Evolutionary conservation across 1,140 invertebrate species (phyloP), one percentile per base, ranked within the genome.

Genomic region (Mamestra configurata): DNA sequence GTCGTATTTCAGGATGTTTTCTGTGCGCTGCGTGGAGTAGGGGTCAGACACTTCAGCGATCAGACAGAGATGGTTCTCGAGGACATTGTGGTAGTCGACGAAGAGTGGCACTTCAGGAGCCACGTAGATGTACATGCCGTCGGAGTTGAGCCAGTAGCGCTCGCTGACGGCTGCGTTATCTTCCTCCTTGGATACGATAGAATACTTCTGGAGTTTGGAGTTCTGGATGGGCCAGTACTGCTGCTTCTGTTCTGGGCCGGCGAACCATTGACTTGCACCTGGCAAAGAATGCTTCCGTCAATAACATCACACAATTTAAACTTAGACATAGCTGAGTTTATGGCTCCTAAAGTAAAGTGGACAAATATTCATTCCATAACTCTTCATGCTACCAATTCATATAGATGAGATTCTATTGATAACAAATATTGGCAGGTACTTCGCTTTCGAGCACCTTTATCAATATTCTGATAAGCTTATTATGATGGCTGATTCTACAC

Each of bases 91-190:
- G 84, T 97, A 97, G 86, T 97, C 97, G 0, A 98, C 94, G 85
- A 98, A 98, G 0, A 98, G 92, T 0, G 97, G 97, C 0, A 96
- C 96, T 57, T 95, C 95, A 10, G 96, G 95, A 59, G 97, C 95
- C 0, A 97, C 96, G 83, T 95, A 96, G 13, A 98, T 91, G 78
- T 96, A 97, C 79, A 96, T 93, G 1, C 98, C 98, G 37, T 95
- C 95, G n/a, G 97, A 97, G 55, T 96, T 97, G 1, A 98, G 88
- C 97, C 97, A 98, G 84, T 98, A 98, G 51, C 97, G 96, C 86
- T 98, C 98, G 0, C 96, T 91, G 0, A 98, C 93, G 11, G 96
- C 97, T 72, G 96, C 95, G 86, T 97, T 97, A 46, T 96, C 93
- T 10, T 91, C 89, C 89, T 97, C 96, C 43, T 96, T 96, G 13